Base-by-base conservation (phyloP, 2,888 invertebrate species). In the Scaptomyza caliginosa region DNA sequence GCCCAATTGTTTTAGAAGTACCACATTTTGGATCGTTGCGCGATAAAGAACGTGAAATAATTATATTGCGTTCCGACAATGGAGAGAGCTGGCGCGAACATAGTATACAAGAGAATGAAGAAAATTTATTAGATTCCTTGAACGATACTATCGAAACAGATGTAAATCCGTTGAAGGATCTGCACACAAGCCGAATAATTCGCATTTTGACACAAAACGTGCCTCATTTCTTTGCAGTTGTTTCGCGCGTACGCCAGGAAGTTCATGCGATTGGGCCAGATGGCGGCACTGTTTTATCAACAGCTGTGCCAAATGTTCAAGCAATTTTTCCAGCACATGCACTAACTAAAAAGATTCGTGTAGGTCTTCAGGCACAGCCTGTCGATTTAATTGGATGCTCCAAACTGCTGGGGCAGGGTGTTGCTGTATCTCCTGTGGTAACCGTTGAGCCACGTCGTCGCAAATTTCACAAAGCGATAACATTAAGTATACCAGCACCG, bases 81-180 rank as follows among this genome's bases (percentile, higher is more conserved):
- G 99, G 99, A 16, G 98, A 99, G 91, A 97, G 96, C 26, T 99
- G 99, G 99, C 96, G 97, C 73, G 99, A 99, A 89, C 99, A 99
- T 90, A 95, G 95, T 32, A 91, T 96, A 64, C 95, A 96, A 88
- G 96, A 96, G 59, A 95, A 94, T 52, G 97, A 97, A 89, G 96
- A 97, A 88, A 96, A 96, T 45, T 95, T 97, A 28, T 95, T 98
- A 92, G 98, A 98, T 89, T 96, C 97, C 21, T 92, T 99, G 63
- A 97, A 97, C 89, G 97, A 98, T 89, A 95, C 95, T 76, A 77
- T 82, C 21, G 97, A 64, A 10, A 10, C 45, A 2, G 75, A 69
- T 8, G 10, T 63, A 3, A 94, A 93, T 90, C 95, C 95, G 88
- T 92, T 96, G 62, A 96, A 96, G 91, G 97, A 97, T 91, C 92